These are phyloP conservation scores for Centropristis striata DNA, from an alignment of 2,113 vertebrate genomes.

Conservation along the genomic window DNA sequence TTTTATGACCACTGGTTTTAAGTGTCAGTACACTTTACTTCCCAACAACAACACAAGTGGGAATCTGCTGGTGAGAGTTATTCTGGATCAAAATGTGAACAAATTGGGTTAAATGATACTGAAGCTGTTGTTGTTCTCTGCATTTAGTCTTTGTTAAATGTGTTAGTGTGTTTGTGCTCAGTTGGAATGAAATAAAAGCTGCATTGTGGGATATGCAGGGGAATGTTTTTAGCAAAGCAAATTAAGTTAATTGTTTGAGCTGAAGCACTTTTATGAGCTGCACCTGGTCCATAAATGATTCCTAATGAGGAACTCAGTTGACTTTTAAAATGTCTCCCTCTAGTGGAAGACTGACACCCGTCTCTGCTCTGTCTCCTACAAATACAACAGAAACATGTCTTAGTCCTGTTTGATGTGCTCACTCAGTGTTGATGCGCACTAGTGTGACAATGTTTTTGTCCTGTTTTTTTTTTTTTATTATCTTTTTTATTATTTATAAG, in stretches of 20 bases:
- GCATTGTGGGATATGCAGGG: slow-evolving; percentile 25
- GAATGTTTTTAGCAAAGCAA: slow-evolving; percentile 55
- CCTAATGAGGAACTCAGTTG: slow-evolving; percentile 51
- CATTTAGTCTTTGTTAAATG: slow-evolving; percentile 19
- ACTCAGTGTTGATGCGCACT: no score
- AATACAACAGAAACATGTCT: not conserved
- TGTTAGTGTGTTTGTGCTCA: slow-evolving; percentile 10
- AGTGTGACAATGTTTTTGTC: no score
- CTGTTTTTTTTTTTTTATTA: no score
- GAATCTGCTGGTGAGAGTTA: not conserved
- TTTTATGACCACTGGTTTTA: no score
- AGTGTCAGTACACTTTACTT: slow-evolving; percentile 4
- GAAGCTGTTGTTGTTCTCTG: slow-evolving; percentile 1
- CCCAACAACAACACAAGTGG: not conserved
- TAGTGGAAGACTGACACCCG: slow-evolving; percentile 67
- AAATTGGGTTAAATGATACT: slow-evolving; percentile 15
- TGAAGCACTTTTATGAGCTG: slow-evolving; percentile 54
- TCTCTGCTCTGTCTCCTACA: not conserved
- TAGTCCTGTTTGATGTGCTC: no score
- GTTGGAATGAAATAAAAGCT: slow-evolving; percentile 31
- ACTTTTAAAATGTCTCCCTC: slow-evolving; percentile 83
- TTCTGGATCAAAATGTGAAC: not conserved
- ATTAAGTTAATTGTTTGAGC: slow-evolving; percentile 57
- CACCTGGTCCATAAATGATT: slow-evolving; percentile 61
- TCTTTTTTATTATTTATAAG: no score